Base-by-base conservation (phyloP, 2,113 vertebrate genomes). In the Sebastes schlegelii region DNA sequence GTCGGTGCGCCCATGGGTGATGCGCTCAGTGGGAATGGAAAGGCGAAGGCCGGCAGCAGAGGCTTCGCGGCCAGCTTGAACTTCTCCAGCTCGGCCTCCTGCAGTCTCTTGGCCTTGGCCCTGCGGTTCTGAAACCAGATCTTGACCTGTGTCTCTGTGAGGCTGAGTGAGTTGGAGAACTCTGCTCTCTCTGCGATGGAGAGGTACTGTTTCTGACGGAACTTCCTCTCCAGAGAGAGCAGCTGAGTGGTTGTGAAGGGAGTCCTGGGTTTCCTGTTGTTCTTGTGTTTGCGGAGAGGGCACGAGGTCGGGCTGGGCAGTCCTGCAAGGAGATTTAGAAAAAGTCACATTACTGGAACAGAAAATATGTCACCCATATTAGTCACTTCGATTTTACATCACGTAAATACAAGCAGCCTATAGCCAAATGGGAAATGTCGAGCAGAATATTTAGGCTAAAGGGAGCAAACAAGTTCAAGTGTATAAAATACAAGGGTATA, bases 41-140 rank as follows among this genome's bases (percentile, higher is more conserved):
- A 92, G 8, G 96, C 94, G 71, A 96, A 96, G 12, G 95, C 91
- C 40, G 96, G 95, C 73, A 96, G 85, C 63, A 95, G 82, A 13
- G 96, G 96, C 88, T 97, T 96, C 23, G 96, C 90, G n/a, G 95
- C 93, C 82, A 96, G 90, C 88, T 96, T 96, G 68, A 95, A 83
- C 85, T 96, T 96, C 88, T 97, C 96, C 92, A 97, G 80, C 92
- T 96, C 96, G 77, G 96, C 96, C 89, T 97, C 96, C 86, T 97
- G 96, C 11, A 97, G 95, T 91, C 96, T 94, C 83, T 96, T 97
- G 86, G 96, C 96, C 82, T 97, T 97, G 51, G 96, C 96, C 49
- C 96, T 91, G 74, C 96, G 91, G 92, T 97, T 97, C 88, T 97
- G 96, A 86, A 97, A 97, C 96, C 96, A 97, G 80, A 97, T 97